These are phyloP conservation scores for Venturia canescens DNA, from an alignment of 1,140 invertebrate species.

Conservation along the genomic window DNA sequence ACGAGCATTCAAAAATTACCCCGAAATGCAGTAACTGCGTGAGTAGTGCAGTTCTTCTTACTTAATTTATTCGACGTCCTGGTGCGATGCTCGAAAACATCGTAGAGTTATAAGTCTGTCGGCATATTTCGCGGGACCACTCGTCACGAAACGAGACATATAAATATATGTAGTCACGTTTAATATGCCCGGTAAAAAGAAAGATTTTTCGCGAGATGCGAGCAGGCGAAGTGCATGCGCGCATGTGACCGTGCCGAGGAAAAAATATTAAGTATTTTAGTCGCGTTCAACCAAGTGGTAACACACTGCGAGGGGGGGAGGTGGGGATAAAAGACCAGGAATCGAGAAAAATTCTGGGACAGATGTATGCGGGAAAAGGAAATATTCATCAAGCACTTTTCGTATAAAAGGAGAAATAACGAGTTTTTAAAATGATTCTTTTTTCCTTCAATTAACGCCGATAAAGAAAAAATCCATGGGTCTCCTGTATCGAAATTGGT, in stretches of 20 bases:
- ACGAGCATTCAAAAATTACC: slow-evolving; percentile 25
- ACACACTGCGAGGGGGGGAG: background rate
- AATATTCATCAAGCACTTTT: slow-evolving; percentile 12
- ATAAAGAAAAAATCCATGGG: no score
- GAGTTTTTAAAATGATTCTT: background rate
- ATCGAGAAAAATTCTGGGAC: background rate
- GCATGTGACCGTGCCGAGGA: background rate
- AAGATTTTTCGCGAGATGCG: background rate
- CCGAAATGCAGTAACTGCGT: slow-evolving; percentile 10
- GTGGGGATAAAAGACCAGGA: background rate
- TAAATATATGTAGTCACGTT: background rate
- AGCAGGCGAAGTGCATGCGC: no score
- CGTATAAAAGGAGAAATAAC: background rate
- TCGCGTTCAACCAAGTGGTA: background rate
- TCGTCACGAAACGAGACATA: background rate
- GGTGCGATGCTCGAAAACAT: background rate
- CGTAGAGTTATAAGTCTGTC: slow-evolving; percentile 29
- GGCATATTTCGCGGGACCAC: slow-evolving; percentile 6
- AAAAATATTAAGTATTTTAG: background rate
- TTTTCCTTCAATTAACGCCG: background rate
- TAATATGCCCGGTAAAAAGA: background rate
- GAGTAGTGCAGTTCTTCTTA: no score
- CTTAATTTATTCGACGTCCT: background rate
- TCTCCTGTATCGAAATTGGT: no score
- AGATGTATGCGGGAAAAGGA: slow-evolving; percentile 22